Conservation (phyloP, 1,140 invertebrate genomes). For the Lysiphlebus fabarum region DNA sequence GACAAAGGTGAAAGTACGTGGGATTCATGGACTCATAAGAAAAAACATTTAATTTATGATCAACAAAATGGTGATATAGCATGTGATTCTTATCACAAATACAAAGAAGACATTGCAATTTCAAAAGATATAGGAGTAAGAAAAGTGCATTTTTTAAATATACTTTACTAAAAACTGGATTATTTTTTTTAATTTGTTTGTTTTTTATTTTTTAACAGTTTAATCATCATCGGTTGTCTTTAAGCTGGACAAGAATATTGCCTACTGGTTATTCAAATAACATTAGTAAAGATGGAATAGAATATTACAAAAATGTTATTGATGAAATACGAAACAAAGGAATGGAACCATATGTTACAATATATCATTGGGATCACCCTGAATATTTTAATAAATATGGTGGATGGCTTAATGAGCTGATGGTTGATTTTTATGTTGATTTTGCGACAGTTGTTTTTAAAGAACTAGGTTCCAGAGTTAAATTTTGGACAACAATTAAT, state of each 20-base stretch:
- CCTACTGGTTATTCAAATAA: slow-evolving; percentile 55
- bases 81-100: slow-evolving; percentile 54
- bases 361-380: slow-evolving; percentile 72
- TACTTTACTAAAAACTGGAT: not conserved
- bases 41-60: slow-evolving; percentile 47
- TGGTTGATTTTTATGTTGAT: slow-evolving; percentile 33
- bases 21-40: slow-evolving; percentile 59
- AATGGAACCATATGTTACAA: slow-evolving; percentile 61
- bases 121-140: slow-evolving; percentile 50
- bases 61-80: slow-evolving; percentile 56
- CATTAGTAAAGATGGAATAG: slow-evolving; percentile 43
- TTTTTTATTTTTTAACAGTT: slow-evolving; percentile 18
- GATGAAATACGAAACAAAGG: slow-evolving; percentile 46
- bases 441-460: slow-evolving; percentile 35
- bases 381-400: slow-evolving; percentile 63
- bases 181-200: slow-evolving; percentile 10
- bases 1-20: slow-evolving; percentile 56
- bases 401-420: slow-evolving; percentile 61
- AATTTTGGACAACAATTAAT: slow-evolving; percentile 21
- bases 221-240: slow-evolving; percentile 59
- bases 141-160: not conserved
- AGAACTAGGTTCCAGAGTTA: slow-evolving; percentile 32
- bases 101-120: slow-evolving; percentile 52
- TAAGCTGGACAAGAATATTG: slow-evolving; percentile 62
- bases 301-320: slow-evolving; percentile 55